Percentiles rank a stretch among this genome's conserved stretches.
These are phyloP conservation scores for human (Homo sapiens) DNA, from an alignment of 2,113 vertebrate genomes.

Conservation along the genomic window GRCh38 chr9:112261001-112261500, in stretches of 20 bases:
- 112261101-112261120: background rate
- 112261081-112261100: background rate
- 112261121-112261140: slow-evolving; percentile 30
- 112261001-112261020: background rate
- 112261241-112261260: background rate
- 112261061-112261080: background rate
- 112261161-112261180: background rate
- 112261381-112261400: background rate
- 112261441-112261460: slow-evolving; percentile 19
- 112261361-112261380: background rate
- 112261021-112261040: slow-evolving; percentile 7
- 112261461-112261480: slow-evolving; percentile 25
- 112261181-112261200: background rate
- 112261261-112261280: background rate
- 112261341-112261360: background rate
- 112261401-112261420: background rate
- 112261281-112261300: background rate
- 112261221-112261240: background rate
- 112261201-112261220: background rate
- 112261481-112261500: background rate
- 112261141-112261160: background rate
- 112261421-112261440: background rate
- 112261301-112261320: background rate
- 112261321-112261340: background rate
- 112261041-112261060: background rate